Evolutionary conservation across 2,888 invertebrate genomes (phyloP).

Genomic region (Melinopterus prodromus): DNA sequence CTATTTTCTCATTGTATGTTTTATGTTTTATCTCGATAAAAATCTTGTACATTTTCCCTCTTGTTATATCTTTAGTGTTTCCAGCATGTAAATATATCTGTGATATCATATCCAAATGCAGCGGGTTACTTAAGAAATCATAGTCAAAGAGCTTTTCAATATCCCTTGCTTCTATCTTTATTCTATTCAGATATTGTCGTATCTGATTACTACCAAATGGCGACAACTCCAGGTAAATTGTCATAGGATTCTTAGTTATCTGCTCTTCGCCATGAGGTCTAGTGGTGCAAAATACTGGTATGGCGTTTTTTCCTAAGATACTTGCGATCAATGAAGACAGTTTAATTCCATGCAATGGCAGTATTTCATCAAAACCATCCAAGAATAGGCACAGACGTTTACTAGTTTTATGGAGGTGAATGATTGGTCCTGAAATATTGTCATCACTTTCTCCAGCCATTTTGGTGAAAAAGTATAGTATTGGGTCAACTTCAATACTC

Average conservation of each 20-base stretch:
- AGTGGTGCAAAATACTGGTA: neutral
- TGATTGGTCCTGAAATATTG: neutral
- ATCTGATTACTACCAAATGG: neutral
- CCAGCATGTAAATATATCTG: neutral
- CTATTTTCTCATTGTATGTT: neutral
- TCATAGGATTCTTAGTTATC: neutral
- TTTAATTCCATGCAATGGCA: neutral
- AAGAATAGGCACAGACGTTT: neutral
- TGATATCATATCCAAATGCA: neutral
- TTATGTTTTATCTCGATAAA: neutral
- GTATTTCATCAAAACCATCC: neutral
- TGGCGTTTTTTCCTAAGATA: neutral
- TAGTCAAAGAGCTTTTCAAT: neutral
- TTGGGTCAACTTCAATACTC: neutral
- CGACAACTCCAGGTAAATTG: neutral
- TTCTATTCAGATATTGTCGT: neutral
- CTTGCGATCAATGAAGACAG: neutral
- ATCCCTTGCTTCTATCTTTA: neutral
- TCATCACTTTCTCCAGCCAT: neutral
- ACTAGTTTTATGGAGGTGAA: neutral
- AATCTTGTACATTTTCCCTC: neutral
- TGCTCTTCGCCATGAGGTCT: neutral
- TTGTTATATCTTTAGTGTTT: neutral
- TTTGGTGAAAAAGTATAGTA: neutral
- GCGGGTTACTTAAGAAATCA: neutral